A percentile compares a stretch with the other conserved stretches of the same genome.
phyloP scores from a whole-genome alignment of 2,888 invertebrate species.

The Chironomus riparius region DNA sequence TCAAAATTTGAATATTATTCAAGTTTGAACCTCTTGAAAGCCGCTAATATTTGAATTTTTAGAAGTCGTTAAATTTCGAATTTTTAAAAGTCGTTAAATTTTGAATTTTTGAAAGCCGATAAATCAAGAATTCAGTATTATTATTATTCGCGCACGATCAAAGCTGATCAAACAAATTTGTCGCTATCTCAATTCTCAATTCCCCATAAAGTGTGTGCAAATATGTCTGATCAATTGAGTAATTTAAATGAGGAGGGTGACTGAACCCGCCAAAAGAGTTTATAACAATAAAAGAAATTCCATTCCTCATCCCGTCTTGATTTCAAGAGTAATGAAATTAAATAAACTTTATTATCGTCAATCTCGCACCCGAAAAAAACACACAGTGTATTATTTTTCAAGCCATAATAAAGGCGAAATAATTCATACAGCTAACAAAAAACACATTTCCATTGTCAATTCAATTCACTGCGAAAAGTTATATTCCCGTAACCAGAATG shows the following conservation, averaged over 20 bases:
- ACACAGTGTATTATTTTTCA: neutral
- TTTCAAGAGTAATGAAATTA: too few relatives aligned
- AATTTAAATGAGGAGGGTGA: slow-evolving; percentile 8
- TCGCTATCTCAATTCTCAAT: too few relatives aligned
- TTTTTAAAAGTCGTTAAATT: too few relatives aligned
- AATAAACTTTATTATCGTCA: neutral
- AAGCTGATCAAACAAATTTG: too few relatives aligned
- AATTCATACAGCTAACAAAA: neutral
- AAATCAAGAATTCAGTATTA: too few relatives aligned
- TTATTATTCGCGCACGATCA: too few relatives aligned
- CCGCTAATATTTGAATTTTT: too few relatives aligned
- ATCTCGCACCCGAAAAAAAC: neutral
- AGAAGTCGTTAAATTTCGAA: too few relatives aligned
- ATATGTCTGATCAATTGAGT: neutral
- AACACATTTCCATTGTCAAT: neutral
- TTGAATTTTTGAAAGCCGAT: too few relatives aligned
- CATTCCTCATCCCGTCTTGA: neutral
- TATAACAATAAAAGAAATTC: neutral
- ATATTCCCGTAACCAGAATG: slow-evolving; percentile 15
- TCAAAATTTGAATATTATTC: too few relatives aligned
- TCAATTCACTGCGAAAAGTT: slow-evolving; percentile 7
- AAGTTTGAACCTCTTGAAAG: too few relatives aligned
- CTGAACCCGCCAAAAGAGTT: slow-evolving; percentile 8
- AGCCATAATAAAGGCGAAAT: neutral
- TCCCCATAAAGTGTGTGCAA: too few relatives aligned